Evolutionary conservation across 2,888 invertebrate species (phyloP).

Genomic region (Drosophila basisetae): DNA sequence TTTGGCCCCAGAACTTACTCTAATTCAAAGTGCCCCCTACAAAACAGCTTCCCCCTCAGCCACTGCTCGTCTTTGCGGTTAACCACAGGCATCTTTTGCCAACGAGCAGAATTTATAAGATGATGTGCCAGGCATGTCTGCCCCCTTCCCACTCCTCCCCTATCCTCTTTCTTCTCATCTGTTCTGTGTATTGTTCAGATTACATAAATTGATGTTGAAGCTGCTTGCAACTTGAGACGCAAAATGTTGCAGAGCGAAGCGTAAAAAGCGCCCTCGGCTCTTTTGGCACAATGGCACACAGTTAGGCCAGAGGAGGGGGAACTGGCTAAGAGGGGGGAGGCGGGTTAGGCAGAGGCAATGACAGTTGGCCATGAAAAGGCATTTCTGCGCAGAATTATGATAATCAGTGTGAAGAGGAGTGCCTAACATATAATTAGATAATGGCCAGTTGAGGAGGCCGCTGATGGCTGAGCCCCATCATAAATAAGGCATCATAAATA

Average conservation of each 20-base stretch:
- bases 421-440: conserved; percentile 57
- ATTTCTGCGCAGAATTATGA: conserved; percentile 51
- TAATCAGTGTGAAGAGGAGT: conserved; percentile 47
- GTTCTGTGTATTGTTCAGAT: conserved; percentile 64
- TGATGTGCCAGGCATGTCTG: conserved; percentile 64
- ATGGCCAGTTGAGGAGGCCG: conserved; percentile 23
- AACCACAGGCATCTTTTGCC: conserved; percentile 73
- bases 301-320: not conserved
- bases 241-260: conserved; percentile 60
- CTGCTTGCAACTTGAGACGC: conserved; percentile 71
- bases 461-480: conserved; percentile 2
- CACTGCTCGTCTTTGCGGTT: conserved; percentile 54
- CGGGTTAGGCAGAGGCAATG: conserved; percentile 28
- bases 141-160: not conserved
- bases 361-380: conserved; percentile 60
- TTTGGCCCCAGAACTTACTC: conserved; percentile 54
- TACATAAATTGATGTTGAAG: conserved; percentile 78
- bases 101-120: conserved; percentile 77
- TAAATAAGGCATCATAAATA: conserved; percentile 31
- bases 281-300: conserved; percentile 30
- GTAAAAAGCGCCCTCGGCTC: conserved; percentile 49
- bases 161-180: conserved; percentile 12
- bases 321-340: not conserved
- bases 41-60: not conserved
- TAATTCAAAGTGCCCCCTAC: conserved; percentile 51